Evolutionary conservation across 2,888 invertebrate species (phyloP).

Genomic region (Trichogramma evanescens): DNA sequence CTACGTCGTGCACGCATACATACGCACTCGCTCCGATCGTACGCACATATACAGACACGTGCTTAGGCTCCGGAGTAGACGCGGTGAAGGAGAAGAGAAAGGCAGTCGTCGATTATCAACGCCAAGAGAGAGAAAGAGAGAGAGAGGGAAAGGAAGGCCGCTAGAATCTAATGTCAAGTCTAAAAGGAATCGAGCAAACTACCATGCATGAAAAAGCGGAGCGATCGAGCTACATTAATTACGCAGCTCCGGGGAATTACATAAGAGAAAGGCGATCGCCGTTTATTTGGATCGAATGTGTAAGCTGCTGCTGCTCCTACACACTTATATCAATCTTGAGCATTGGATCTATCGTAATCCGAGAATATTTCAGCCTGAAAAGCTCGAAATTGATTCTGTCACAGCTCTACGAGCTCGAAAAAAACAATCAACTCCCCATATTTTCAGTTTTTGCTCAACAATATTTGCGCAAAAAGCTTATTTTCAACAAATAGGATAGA

Average conservation of each 20-base stretch:
- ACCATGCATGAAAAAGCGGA: slow-evolving; percentile 27
- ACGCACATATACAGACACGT: not conserved
- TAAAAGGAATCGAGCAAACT: slow-evolving; percentile 36
- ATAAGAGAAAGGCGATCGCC: no score
- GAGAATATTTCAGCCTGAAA: no score
- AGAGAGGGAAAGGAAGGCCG: slow-evolving; percentile 37
- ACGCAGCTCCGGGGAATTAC: slow-evolving; percentile 5
- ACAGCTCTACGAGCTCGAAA: no score
- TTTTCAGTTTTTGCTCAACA: no score
- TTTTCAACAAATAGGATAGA: no score
- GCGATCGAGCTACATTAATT: slow-evolving; percentile 25
- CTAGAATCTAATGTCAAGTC: slow-evolving; percentile 45
- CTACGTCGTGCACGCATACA: not conserved
- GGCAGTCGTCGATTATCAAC: slow-evolving; percentile 28
- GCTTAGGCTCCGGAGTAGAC: not conserved
- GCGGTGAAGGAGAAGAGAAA: slow-evolving; percentile 39
- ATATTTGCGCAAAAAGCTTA: no score
- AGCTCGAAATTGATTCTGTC: no score
- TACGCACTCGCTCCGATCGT: not conserved
- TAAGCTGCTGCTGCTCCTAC: no score
- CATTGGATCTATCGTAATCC: no score
- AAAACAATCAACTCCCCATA: no score
- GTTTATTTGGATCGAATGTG: no score
- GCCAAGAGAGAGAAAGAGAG: slow-evolving; percentile 13
- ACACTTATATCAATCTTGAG: no score